Conservation (phyloP, 2,888 invertebrate genomes). For the Drosophila silvestris region DNA sequence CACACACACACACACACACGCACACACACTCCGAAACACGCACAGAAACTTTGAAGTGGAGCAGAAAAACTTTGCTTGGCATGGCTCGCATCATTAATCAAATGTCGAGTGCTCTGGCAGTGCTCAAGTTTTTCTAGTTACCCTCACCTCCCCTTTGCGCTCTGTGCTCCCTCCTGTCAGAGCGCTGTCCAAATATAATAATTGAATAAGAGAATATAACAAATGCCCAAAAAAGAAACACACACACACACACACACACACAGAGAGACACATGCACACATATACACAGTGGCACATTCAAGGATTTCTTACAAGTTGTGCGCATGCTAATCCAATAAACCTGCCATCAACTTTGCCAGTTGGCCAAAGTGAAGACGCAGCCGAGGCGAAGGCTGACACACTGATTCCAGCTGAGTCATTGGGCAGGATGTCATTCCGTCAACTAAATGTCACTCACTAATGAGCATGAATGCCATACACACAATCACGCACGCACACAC, state of each 20-base stretch:
- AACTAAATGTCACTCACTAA: constrained; percentile 30
- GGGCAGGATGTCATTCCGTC: constrained; percentile 21
- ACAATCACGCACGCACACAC: neutral
- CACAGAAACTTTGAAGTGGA: constrained; percentile 47
- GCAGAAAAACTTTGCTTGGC: constrained; percentile 49
- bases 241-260: neutral
- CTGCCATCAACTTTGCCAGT: constrained; percentile 21
- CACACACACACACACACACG: neutral
- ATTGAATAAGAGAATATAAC: constrained; percentile 51
- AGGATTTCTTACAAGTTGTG: constrained; percentile 5
- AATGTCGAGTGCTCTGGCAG: constrained; percentile 50
- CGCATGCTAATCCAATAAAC: constrained; percentile 17
- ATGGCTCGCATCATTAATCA: constrained; percentile 64
- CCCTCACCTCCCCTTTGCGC: neutral
- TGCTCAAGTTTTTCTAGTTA: constrained; percentile 17
- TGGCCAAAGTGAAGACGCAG: constrained; percentile 9
- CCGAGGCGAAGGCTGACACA: constrained; percentile 5
- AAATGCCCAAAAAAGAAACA: constrained; percentile 35
- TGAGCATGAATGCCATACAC: constrained; percentile 21
- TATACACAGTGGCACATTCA: neutral
- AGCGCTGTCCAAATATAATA: constrained; percentile 43
- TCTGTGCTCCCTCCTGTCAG: neutral
- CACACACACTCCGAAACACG: neutral
- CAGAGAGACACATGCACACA: neutral
- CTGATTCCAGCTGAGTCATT: constrained; percentile 15